Conservation (phyloP, 2,797 vertebrate species). For the Bucorvus abyssinicus region DNA sequence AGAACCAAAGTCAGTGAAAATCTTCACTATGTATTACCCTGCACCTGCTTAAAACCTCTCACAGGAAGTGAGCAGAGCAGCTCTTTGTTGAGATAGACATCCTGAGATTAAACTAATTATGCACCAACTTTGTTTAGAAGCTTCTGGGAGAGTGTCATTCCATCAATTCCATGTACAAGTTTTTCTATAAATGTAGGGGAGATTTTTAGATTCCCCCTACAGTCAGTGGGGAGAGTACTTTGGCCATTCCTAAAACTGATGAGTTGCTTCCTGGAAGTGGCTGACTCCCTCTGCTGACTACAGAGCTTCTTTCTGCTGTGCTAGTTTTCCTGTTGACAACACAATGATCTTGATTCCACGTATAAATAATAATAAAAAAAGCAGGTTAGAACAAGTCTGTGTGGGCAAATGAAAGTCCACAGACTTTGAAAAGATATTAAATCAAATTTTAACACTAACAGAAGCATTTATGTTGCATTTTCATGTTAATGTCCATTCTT, state of each 20-base stretch:
- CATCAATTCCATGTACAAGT: background rate
- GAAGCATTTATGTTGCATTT: background rate
- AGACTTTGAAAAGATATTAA: background rate
- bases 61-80: background rate
- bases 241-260: background rate
- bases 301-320: background rate
- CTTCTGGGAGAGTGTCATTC: background rate
- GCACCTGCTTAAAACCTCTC: background rate
- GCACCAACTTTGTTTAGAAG: background rate
- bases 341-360: background rate
- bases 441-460: background rate
- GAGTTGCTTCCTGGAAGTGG: background rate
- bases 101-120: background rate
- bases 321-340: background rate
- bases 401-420: background rate
- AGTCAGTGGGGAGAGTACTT: background rate
- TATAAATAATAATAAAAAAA: background rate
- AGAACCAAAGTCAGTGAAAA: background rate
- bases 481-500: background rate
- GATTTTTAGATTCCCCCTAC: background rate
- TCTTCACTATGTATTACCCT: background rate
- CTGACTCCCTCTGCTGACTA: background rate
- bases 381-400: background rate
- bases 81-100: background rate
- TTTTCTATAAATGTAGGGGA: background rate